These are phyloP conservation scores for Achatina immaculata DNA, from an alignment of 1,140 invertebrate genomes.

Conservation along the genomic window DNA sequence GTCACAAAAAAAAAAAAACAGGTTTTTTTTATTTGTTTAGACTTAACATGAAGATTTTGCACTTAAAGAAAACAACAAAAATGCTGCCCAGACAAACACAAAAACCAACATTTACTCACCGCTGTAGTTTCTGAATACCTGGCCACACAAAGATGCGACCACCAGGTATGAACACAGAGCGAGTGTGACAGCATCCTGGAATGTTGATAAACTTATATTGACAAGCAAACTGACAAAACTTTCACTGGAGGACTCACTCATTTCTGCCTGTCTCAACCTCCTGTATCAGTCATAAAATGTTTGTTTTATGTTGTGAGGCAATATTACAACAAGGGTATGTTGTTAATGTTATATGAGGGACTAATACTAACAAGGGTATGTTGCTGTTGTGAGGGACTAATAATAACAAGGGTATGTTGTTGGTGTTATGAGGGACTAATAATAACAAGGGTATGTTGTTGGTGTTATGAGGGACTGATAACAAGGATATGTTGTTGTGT, in stretches of 20 bases:
- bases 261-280: neutral
- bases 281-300: neutral
- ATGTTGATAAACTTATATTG: slow-evolving; percentile 71
- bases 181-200: slow-evolving; percentile 67
- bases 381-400: neutral
- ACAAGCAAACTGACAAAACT: neutral
- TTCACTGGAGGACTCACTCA: neutral
- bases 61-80: too few relatives aligned
- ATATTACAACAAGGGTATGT: neutral
- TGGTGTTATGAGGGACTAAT: too few relatives aligned
- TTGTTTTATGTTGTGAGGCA: neutral
- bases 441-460: too few relatives aligned
- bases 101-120: too few relatives aligned
- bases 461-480: too few relatives aligned
- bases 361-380: neutral
- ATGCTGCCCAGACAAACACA: too few relatives aligned
- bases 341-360: neutral
- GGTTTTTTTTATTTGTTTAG: too few relatives aligned
- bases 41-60: too few relatives aligned
- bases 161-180: slow-evolving; percentile 83
- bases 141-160: slow-evolving; percentile 98
- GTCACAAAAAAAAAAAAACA: too few relatives aligned
- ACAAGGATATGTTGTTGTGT: too few relatives aligned
- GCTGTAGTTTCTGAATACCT: slow-evolving; percentile 91
- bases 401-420: too few relatives aligned